phyloP scores from a whole-genome alignment of 2,113 vertebrate genomes.

The Pedionomus torquatus region DNA sequence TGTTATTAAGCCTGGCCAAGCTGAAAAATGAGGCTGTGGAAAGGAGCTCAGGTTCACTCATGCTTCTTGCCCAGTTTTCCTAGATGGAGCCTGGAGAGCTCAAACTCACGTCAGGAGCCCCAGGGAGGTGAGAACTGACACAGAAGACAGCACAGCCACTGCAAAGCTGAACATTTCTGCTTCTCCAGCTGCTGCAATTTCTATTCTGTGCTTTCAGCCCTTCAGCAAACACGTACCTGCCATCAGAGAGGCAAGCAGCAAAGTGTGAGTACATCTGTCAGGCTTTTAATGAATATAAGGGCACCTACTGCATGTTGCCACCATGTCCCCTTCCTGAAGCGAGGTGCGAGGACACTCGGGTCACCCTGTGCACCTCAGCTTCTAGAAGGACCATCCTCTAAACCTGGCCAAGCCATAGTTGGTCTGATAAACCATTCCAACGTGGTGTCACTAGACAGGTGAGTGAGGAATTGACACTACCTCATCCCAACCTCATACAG shows the following conservation, averaged over 20 bases:
- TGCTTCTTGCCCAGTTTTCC: background rate
- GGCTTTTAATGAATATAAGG: rapidly evolving
- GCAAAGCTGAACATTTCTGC: background rate
- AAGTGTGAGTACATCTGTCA: rapidly evolving
- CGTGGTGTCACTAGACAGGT: rapidly evolving
- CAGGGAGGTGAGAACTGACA: background rate
- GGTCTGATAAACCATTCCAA: background rate
- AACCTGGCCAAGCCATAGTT: background rate
- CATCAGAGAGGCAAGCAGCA: background rate
- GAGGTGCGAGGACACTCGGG: background rate
- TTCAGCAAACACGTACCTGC: background rate
- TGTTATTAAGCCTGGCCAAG: background rate
- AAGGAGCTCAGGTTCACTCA: rapidly evolving
- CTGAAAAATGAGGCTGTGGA: background rate
- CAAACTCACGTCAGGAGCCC: rapidly evolving
- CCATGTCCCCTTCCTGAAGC: background rate
- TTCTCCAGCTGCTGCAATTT: background rate
- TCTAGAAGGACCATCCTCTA: background rate
- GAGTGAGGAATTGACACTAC: rapidly evolving
- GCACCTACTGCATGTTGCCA: background rate
- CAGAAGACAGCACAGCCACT: background rate
- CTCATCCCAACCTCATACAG: background rate
- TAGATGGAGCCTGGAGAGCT: background rate
- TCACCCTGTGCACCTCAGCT: background rate
- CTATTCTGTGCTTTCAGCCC: background rate